Conservation (phyloP, 2,113 vertebrate genomes). For the Pelmatolapia mariae region DNA sequence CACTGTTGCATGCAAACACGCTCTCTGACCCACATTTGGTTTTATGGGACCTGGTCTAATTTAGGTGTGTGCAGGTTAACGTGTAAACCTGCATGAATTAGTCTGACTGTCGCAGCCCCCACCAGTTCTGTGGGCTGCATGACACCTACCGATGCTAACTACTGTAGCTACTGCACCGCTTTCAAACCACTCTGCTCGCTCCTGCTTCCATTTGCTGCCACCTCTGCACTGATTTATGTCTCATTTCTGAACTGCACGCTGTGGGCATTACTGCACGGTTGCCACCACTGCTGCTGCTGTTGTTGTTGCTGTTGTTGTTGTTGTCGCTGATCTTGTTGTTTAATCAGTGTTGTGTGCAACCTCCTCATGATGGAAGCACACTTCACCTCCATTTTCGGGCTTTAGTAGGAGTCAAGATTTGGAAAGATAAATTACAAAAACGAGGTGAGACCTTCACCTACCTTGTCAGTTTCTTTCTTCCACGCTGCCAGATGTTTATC, state of each 20-base stretch:
- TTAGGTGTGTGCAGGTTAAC: background rate
- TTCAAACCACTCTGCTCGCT: background rate
- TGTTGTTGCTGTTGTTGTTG: slow-evolving; percentile 3
- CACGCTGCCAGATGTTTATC: slow-evolving; percentile 17
- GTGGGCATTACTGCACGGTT: background rate
- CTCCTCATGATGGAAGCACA: slow-evolving; percentile 27
- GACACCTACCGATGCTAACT: slow-evolving; percentile 28
- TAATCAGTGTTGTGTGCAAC: slow-evolving; percentile 38
- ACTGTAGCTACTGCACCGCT: slow-evolving; percentile 5
- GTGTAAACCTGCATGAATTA: background rate
- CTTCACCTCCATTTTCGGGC: slow-evolving; percentile 45
- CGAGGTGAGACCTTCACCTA: background rate
- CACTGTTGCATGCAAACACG: background rate
- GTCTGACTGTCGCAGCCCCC: background rate
- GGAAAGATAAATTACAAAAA: background rate
- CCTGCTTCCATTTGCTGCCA: background rate
- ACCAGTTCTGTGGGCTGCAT: background rate
- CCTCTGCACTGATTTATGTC: background rate
- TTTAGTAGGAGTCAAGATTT: background rate
- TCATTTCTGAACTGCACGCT: background rate
- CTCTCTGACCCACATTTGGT: background rate
- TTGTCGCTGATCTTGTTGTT: slow-evolving; percentile 42
- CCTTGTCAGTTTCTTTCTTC: slow-evolving; percentile 42
- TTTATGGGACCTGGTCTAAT: background rate
- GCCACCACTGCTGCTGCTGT: background rate